Conservation (phyloP, 2,888 invertebrate species). For the Spicauda simplicius region DNA sequence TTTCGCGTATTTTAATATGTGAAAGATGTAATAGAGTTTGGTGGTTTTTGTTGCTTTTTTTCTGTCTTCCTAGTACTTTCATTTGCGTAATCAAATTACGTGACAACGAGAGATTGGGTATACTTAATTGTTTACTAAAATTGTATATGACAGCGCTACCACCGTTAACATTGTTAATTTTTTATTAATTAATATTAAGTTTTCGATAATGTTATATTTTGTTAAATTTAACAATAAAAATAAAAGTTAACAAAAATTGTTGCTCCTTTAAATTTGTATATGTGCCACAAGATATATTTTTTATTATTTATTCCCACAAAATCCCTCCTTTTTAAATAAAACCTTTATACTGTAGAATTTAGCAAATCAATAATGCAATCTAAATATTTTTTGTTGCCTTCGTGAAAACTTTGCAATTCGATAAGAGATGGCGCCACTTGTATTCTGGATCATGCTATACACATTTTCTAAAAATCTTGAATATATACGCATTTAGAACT, state of each 20-base stretch:
- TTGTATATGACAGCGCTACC: slow-evolving; percentile 50
- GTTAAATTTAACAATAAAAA: slow-evolving; percentile 82
- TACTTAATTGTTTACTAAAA: slow-evolving; percentile 40
- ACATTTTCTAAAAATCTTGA: no score
- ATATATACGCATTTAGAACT: no score
- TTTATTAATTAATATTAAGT: slow-evolving; percentile 69
- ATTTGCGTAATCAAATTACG: slow-evolving; percentile 72
- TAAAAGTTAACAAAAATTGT: slow-evolving; percentile 61
- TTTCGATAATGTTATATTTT: slow-evolving; percentile 78
- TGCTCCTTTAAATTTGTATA: neutral
- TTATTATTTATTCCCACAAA: neutral
- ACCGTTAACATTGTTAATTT: slow-evolving; percentile 60
- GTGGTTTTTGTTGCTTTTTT: slow-evolving; percentile 48
- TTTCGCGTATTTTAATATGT: slow-evolving; percentile 60
- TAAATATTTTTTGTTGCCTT: no score
- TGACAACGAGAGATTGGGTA: slow-evolving; percentile 57
- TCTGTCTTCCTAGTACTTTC: slow-evolving; percentile 54
- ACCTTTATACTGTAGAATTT: no score
- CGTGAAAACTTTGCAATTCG: no score
- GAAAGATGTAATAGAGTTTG: slow-evolving; percentile 64
- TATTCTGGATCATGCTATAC: no score
- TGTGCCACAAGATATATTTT: neutral
- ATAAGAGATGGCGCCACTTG: no score
- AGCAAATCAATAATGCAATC: no score
- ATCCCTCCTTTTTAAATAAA: neutral